These are phyloP conservation scores for Callopanchax toddi DNA, from an alignment of 2,113 vertebrate species.

Conservation along the genomic window DNA sequence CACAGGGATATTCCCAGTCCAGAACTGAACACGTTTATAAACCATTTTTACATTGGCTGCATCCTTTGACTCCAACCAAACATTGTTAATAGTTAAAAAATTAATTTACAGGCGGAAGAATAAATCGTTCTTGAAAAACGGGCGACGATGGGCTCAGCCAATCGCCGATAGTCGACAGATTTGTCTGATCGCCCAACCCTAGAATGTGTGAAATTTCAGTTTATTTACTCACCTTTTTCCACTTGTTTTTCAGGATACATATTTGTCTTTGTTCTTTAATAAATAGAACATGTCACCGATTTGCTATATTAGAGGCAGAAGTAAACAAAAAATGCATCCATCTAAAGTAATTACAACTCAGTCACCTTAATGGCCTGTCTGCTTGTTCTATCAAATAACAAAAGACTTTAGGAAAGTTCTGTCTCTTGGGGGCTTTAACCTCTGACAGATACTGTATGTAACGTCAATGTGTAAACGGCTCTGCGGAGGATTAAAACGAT, in stretches of 20 bases:
- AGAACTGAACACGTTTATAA: no score
- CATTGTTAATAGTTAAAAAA: no score
- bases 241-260: not conserved
- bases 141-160: no score
- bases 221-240: not conserved
- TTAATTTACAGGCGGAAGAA: no score
- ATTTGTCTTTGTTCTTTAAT: not conserved
- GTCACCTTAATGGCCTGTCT: not conserved
- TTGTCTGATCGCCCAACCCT: no score
- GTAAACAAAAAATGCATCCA: not conserved
- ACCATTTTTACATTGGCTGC: no score
- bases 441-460: not conserved
- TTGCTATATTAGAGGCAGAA: not conserved
- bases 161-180: no score
- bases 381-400: not conserved
- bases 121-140: no score
- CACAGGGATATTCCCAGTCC: no score
- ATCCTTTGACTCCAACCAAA: no score
- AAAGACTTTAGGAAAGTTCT: not conserved
- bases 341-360: not conserved
- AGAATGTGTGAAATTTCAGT: not conserved
- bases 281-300: not conserved
- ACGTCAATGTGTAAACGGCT: not conserved
- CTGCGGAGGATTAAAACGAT: slow-evolving; percentile 1
- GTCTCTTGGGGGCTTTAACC: not conserved